Percentiles rank a stretch among this genome's conserved stretches.
Conservation (phyloP, 2,888 invertebrate genomes). For the Cheilosia vernalis region DNA sequence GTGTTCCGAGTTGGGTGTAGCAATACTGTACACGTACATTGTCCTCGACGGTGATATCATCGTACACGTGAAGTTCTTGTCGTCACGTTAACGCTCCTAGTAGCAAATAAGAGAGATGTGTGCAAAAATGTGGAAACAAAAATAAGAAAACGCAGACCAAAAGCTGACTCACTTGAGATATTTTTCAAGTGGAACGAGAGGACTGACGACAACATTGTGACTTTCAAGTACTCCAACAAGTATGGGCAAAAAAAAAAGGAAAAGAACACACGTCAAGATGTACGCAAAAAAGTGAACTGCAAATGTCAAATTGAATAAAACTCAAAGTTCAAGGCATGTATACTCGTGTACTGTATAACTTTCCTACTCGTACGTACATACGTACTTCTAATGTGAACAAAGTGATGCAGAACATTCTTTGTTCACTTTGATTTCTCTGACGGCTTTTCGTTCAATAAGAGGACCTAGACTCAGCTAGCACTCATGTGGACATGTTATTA, state of each 20-base stretch:
- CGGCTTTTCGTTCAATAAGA: constrained; percentile 16
- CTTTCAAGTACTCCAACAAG: constrained; percentile 72
- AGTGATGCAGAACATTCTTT: constrained; percentile 57
- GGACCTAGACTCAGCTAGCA: not conserved
- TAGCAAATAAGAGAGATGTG: constrained; percentile 63
- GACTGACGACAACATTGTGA: constrained; percentile 68
- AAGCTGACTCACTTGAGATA: constrained; percentile 70
- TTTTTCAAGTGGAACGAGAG: constrained; percentile 61
- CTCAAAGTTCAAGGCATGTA: constrained; percentile 73
- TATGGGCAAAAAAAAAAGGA: constrained; percentile 53
- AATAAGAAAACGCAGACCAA: constrained; percentile 31
- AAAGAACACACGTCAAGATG: constrained; percentile 11
- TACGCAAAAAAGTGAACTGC: constrained; percentile 60
- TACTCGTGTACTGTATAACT: constrained; percentile 4
- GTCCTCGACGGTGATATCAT: constrained; percentile 67
- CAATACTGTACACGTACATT: constrained; percentile 28
- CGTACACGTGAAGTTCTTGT: constrained; percentile 65
- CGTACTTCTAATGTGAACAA: constrained; percentile 59
- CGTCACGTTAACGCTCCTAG: constrained; percentile 68
- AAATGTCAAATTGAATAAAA: constrained; percentile 74
- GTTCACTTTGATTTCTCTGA: constrained; percentile 64
- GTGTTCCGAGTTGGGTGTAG: constrained; percentile 44
- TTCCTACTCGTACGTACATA: not conserved
- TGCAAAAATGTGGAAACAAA: constrained; percentile 36
- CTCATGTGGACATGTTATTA: constrained; percentile 40